These are phyloP conservation scores for Lasioglossum baleicum DNA, from an alignment of 1,140 invertebrate species.

Conservation along the genomic window DNA sequence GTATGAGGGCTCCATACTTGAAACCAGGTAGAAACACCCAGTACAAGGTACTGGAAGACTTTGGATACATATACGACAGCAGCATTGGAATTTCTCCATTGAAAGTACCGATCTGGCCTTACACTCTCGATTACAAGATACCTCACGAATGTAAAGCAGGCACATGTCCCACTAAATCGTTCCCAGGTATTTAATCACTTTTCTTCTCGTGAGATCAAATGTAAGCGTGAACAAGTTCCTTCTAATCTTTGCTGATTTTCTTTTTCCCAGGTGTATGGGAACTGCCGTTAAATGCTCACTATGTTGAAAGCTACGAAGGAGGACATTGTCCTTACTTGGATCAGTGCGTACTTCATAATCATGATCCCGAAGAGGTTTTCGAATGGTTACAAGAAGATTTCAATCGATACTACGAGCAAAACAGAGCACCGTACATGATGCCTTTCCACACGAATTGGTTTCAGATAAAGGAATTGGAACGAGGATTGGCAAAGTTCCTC, in stretches of 20 bases:
- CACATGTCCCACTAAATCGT: constrained; percentile 93
- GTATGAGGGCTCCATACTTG: constrained; percentile 93
- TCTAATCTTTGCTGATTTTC: background rate
- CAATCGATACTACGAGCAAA: constrained; percentile 90
- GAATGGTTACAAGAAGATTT: constrained; percentile 96
- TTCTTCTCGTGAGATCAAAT: background rate
- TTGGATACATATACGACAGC: constrained; percentile 95
- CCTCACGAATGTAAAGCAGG: constrained; percentile 95
- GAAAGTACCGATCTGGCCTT: constrained; percentile 94
- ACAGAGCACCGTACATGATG: constrained; percentile 95
- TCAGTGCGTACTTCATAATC: constrained; percentile 95
- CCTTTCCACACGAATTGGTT: constrained; percentile 97
- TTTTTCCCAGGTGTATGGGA: constrained; percentile 90
- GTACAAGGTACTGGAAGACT: constrained; percentile 94
- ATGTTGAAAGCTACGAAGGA: constrained; percentile 92
- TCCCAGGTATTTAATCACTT: constrained; percentile 84
- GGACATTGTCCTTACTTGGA: constrained; percentile 96
- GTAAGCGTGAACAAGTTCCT: background rate
- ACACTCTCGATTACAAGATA: constrained; percentile 95
- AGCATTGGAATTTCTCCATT: constrained; percentile 92
- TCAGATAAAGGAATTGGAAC: constrained; percentile 91
- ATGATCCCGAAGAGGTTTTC: constrained; percentile 91
- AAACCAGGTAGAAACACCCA: constrained; percentile 95
- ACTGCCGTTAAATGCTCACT: constrained; percentile 95
- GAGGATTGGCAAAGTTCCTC: constrained; percentile 92